Percentiles rank a stretch among this genome's conserved stretches.
phyloP scores from a whole-genome alignment of 2,113 vertebrate species.

The Gambusia affinis region DNA sequence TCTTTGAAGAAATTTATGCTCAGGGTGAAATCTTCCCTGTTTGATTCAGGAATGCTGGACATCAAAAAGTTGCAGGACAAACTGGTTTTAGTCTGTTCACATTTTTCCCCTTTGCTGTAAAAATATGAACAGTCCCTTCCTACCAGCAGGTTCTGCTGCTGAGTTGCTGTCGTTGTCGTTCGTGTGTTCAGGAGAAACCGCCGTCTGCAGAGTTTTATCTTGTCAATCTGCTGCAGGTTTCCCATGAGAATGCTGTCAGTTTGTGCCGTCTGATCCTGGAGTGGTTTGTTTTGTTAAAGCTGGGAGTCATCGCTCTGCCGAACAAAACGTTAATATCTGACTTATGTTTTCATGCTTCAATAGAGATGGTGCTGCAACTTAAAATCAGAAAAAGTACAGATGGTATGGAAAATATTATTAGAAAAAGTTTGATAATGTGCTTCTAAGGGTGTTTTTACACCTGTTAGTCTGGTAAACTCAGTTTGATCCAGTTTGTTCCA shows the following conservation, averaged over 20 bases:
- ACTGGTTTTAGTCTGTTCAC: background rate
- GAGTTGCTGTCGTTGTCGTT: background rate
- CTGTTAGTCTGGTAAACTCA: too few relatives aligned
- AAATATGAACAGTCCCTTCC: background rate
- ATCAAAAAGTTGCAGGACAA: background rate
- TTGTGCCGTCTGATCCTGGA: slow-evolving; percentile 6
- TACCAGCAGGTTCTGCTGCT: background rate
- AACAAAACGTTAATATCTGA: background rate
- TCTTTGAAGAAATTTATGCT: background rate
- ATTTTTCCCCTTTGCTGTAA: background rate
- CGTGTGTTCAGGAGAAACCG: slow-evolving; percentile 48
- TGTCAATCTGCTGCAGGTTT: slow-evolving; percentile 19
- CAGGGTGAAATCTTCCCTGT: too few relatives aligned
- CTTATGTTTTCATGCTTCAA: background rate
- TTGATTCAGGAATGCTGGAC: background rate
- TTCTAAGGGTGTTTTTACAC: too few relatives aligned
- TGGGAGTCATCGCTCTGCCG: slow-evolving; percentile 45
- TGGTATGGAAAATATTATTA: background rate
- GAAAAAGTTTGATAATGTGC: too few relatives aligned
- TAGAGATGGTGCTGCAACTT: background rate
- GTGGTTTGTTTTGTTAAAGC: slow-evolving; percentile 48
- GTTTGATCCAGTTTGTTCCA: too few relatives aligned
- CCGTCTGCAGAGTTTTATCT: slow-evolving; percentile 4
- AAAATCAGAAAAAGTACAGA: background rate
- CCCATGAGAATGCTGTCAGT: background rate